These are phyloP conservation scores for Sinhomidia bicolor DNA, from an alignment of 2,888 invertebrate genomes.

Conservation along the genomic window DNA sequence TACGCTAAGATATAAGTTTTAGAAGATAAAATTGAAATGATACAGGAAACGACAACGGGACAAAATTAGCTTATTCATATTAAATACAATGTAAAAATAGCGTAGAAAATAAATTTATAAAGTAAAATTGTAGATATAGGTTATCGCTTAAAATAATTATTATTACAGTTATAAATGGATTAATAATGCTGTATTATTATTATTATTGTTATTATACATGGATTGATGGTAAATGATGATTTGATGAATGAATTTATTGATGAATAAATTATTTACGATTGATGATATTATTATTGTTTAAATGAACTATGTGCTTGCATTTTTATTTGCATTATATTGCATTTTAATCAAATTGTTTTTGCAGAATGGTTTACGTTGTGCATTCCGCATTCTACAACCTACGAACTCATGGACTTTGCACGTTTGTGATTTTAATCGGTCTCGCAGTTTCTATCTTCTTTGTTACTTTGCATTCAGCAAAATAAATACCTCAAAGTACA, in stretches of 20 bases:
- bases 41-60: too few relatives aligned
- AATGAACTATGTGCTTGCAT: not conserved
- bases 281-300: conserved; percentile 60
- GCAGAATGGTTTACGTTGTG: not conserved
- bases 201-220: not conserved
- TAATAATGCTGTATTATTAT: too few relatives aligned
- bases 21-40: too few relatives aligned
- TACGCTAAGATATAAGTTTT: too few relatives aligned
- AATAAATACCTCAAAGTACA: too few relatives aligned
- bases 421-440: too few relatives aligned
- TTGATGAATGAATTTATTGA: conserved; percentile 35
- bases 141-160: not conserved
- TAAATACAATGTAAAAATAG: too few relatives aligned
- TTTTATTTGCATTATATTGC: not conserved
- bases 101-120: not conserved
- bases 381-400: too few relatives aligned
- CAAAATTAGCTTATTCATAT: too few relatives aligned
- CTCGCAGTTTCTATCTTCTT: too few relatives aligned
- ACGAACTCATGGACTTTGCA: too few relatives aligned
- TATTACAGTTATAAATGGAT: not conserved
- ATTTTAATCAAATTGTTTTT: not conserved
- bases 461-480: too few relatives aligned
- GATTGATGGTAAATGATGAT: conserved; percentile 20
- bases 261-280: conserved; percentile 56
- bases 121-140: not conserved